phyloP scores from a whole-genome alignment of 2,113 vertebrate genomes.

The Ceyx melanurus region DNA sequence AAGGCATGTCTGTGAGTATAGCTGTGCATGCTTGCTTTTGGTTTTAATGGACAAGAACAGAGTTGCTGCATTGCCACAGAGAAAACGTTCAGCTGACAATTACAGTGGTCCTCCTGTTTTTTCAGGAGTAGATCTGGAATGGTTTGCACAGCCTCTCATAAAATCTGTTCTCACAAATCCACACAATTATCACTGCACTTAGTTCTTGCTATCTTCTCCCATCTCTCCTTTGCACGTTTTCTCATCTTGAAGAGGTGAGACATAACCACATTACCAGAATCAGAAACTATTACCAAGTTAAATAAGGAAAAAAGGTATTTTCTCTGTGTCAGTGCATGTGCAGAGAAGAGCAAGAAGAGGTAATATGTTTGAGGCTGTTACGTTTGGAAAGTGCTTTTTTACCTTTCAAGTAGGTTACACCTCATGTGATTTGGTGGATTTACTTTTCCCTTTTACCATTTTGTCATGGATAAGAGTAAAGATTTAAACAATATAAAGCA shows the following conservation, averaged over 20 bases:
- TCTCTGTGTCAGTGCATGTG: background rate
- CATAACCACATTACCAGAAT: background rate
- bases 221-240: background rate
- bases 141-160: background rate
- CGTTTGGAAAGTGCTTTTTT: background rate
- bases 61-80: background rate
- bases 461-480: background rate
- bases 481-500: background rate
- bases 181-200: background rate
- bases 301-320: background rate
- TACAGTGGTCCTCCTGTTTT: background rate
- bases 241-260: background rate
- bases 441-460: background rate
- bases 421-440: constrained; percentile 11
- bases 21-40: background rate
- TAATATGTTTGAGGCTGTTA: background rate
- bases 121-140: background rate
- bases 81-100: background rate
- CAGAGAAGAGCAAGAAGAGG: background rate
- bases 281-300: background rate
- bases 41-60: background rate
- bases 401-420: constrained; percentile 30
- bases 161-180: background rate
- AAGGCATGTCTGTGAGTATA: background rate
- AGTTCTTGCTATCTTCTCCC: background rate